These are phyloP conservation scores for Salpingus planirostris DNA, from an alignment of 2,888 invertebrate species.

Conservation along the genomic window DNA sequence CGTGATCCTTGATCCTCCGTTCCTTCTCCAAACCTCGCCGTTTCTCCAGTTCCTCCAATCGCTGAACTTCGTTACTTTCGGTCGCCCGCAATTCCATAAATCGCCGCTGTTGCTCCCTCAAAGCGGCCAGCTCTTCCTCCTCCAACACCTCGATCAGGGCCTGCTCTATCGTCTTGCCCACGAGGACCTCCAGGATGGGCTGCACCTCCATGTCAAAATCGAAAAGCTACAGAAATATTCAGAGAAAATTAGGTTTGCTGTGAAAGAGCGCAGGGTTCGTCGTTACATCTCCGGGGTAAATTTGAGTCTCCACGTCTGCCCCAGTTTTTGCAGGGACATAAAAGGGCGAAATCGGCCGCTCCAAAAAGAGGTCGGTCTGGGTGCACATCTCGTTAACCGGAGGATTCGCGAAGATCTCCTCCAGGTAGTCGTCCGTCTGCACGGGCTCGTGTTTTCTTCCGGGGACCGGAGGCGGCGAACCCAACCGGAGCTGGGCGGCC, in stretches of 20 bases:
- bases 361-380: constrained; percentile 73
- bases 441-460: constrained; percentile 79
- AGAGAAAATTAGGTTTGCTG: background rate
- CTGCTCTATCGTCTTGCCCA: constrained; percentile 85
- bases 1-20: constrained; percentile 62
- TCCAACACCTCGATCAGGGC: constrained; percentile 83
- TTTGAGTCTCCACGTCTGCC: constrained; percentile 66
- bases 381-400: constrained; percentile 69
- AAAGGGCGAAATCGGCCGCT: constrained; percentile 70
- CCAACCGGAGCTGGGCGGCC: constrained; percentile 45
- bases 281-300: constrained; percentile 81
- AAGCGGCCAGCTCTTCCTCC: constrained; percentile 80
- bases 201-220: constrained; percentile 88
- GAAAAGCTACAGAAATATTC: constrained; percentile 61
- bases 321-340: constrained; percentile 75
- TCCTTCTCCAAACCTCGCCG: constrained; percentile 63
- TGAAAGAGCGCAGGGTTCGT: background rate
- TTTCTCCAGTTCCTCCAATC: constrained; percentile 66
- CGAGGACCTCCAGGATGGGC: constrained; percentile 80
- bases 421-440: constrained; percentile 84
- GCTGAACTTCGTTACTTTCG: constrained; percentile 62
- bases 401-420: constrained; percentile 72
- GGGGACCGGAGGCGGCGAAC: constrained; percentile 69
- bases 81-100: constrained; percentile 65
- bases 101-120: constrained; percentile 69